phyloP scores from a whole-genome alignment of 2,888 invertebrate species.

The Prosapia bicincta region DNA sequence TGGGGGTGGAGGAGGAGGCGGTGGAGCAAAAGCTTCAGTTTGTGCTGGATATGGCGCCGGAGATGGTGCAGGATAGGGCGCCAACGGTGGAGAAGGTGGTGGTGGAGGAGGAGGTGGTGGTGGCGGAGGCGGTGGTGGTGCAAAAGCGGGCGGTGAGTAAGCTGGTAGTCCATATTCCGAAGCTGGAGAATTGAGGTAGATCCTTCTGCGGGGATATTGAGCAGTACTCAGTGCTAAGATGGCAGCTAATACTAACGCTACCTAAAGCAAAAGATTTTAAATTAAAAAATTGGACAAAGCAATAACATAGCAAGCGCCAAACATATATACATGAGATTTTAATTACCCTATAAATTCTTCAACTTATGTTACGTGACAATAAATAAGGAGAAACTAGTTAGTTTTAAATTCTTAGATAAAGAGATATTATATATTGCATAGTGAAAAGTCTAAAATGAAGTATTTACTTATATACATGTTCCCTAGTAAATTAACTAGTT shows the following conservation, averaged over 20 bases:
- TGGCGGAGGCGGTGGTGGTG: background rate
- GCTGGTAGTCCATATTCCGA: background rate
- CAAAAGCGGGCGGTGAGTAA: background rate
- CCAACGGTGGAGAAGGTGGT: background rate
- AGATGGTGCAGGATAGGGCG: background rate
- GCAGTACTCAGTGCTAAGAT: background rate
- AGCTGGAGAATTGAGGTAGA: background rate
- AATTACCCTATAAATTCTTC: too few species aligned
- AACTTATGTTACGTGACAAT: too few species aligned
- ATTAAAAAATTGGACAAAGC: too few species aligned
- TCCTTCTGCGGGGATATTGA: background rate
- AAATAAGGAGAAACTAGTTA: too few species aligned
- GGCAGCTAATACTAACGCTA: background rate
- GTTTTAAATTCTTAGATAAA: too few species aligned
- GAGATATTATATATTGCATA: too few species aligned
- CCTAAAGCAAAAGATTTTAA: background rate
- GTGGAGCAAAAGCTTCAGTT: background rate
- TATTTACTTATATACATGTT: too few species aligned
- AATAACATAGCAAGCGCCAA: too few species aligned
- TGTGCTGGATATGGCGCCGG: background rate
- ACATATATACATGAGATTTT: too few species aligned
- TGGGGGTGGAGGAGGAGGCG: too few species aligned
- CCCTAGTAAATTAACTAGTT: too few species aligned
- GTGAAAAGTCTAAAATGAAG: too few species aligned
- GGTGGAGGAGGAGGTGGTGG: background rate